Evolutionary conservation across 2,888 invertebrate species (phyloP).

Genomic region (Drosophila prostipennis): DNA sequence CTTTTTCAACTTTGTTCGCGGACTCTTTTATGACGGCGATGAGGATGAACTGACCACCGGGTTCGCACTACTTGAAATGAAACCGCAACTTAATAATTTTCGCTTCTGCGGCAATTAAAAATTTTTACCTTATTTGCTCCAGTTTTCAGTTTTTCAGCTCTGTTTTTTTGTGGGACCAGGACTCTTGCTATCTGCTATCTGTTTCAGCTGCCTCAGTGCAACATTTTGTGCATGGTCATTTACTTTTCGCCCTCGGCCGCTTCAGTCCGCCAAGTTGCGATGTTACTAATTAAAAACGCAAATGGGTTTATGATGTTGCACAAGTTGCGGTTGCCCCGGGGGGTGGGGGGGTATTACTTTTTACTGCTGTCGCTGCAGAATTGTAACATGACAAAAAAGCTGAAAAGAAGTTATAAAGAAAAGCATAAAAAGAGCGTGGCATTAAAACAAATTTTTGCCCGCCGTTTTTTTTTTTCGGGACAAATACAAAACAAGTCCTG

Average conservation of each 20-base stretch:
- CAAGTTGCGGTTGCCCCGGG: conserved; percentile 68
- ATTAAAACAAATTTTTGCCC: conserved; percentile 73
- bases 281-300: conserved; percentile 80
- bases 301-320: conserved; percentile 81
- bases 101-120: conserved; percentile 70
- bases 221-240: conserved; percentile 73
- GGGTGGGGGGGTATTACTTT: conserved; percentile 39
- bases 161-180: conserved; percentile 14
- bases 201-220: conserved; percentile 33
- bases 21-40: conserved; percentile 41
- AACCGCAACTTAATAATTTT: conserved; percentile 72
- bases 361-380: conserved; percentile 74
- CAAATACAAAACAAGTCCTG: conserved; percentile 62
- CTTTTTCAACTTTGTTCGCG: conserved; percentile 69
- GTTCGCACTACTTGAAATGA: conserved; percentile 19
- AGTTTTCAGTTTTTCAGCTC: conserved; percentile 62
- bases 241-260: conserved; percentile 42
- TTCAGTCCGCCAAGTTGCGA: conserved; percentile 53
- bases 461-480: conserved; percentile 39
- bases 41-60: conserved; percentile 41
- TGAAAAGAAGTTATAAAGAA: conserved; percentile 73
- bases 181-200: conserved; percentile 31
- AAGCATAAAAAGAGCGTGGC: conserved; percentile 68
- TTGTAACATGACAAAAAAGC: conserved; percentile 57
- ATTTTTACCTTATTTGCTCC: conserved; percentile 77